Conservation (phyloP, 2,797 vertebrate genomes). For the Pteropus rufus region DNA sequence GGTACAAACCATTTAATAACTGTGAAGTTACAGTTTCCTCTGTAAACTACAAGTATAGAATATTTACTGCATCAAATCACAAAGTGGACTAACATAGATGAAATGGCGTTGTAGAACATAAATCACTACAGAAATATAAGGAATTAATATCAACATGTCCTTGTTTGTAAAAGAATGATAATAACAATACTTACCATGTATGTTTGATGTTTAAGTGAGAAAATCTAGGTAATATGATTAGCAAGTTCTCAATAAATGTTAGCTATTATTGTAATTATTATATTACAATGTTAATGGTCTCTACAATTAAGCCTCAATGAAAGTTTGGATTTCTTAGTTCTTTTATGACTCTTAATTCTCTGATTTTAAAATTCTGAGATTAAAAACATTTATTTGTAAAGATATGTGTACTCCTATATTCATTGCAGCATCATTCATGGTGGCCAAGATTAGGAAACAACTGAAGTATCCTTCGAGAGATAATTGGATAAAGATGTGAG, state of each 20-base stretch:
- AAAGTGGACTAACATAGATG: too few relatives aligned
- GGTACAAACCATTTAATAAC: not conserved
- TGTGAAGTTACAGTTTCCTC: not conserved
- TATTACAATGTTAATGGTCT: not conserved
- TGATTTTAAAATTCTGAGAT: not conserved
- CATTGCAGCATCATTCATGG: too few relatives aligned
- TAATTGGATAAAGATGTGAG: too few relatives aligned
- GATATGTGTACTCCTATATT: too few relatives aligned
- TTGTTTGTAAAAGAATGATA: not conserved
- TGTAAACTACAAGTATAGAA: not conserved
- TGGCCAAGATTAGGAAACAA: too few relatives aligned
- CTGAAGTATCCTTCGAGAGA: too few relatives aligned
- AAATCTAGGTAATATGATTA: not conserved
- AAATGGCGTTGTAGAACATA: not conserved
- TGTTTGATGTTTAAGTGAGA: not conserved
- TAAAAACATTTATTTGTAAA: not conserved
- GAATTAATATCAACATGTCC: not conserved
- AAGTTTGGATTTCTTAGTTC: conserved; percentile 24
- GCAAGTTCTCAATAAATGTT: not conserved
- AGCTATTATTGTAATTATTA: not conserved
- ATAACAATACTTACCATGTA: not conserved
- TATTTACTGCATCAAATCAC: not conserved
- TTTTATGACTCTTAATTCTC: not conserved
- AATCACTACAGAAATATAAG: not conserved
- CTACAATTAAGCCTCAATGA: not conserved